phyloP scores from a whole-genome alignment of 2,797 vertebrate species.

The Typhlichthys eigenmanni region DNA sequence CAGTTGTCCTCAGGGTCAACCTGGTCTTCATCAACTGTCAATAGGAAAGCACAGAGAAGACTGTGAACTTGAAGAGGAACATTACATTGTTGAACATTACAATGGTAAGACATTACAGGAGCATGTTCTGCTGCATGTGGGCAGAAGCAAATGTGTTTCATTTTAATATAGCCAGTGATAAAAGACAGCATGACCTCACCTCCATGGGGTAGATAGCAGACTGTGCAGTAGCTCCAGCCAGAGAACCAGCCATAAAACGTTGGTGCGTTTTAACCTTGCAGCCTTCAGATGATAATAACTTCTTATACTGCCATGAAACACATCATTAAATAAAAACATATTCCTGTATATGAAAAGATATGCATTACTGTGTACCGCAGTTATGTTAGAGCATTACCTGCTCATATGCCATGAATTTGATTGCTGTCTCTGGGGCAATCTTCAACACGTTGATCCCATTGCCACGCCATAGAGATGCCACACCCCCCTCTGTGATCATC shows the following conservation, averaged over 20 bases:
- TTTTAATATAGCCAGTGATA: background rate
- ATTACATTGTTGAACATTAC: too few species aligned
- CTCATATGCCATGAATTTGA: conserved; percentile 98
- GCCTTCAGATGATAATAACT: conserved; percentile 84
- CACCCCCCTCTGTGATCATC: conserved; percentile 92
- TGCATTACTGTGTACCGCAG: background rate
- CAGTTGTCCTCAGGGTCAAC: conserved; percentile 92
- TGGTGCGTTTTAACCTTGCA: conserved; percentile 83
- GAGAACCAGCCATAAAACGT: conserved; percentile 92
- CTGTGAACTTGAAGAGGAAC: too few species aligned
- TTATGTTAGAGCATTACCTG: conserved; percentile 76
- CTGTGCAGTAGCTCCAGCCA: conserved; percentile 95
- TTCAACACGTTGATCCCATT: conserved; percentile 97
- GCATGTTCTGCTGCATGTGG: too few species aligned
- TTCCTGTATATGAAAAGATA: background rate
- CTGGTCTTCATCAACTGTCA: conserved; percentile 93
- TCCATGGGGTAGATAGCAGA: conserved; percentile 98
- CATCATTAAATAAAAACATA: conserved; percentile 5
- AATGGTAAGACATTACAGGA: too few species aligned
- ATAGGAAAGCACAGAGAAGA: background rate
- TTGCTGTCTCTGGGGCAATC: conserved; percentile 96
- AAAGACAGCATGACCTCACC: conserved; percentile 65
- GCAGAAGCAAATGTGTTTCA: background rate
- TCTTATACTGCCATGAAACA: conserved; percentile 86
- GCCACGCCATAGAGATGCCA: conserved; percentile 91